A percentile compares a stretch with the other conserved stretches of the same genome.
Evolutionary conservation across 2,113 vertebrate species (phyloP).

Genomic region (Thamnaconus septentrionalis): DNA sequence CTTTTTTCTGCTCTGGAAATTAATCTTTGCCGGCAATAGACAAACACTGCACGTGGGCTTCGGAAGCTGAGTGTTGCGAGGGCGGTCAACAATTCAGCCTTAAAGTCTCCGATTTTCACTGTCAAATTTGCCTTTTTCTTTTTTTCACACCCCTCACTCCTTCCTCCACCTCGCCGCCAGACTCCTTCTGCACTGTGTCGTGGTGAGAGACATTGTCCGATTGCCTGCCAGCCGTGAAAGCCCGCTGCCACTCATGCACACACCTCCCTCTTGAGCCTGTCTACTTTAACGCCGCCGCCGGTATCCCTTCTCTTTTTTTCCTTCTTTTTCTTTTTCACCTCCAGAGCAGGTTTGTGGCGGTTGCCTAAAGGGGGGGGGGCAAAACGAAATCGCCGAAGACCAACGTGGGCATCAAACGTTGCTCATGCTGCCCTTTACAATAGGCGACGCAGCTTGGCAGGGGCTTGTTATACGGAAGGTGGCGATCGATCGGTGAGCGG

Average conservation of each 20-base stretch:
- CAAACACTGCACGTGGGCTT: too few relatives aligned
- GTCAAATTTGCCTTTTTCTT: slow-evolving; percentile 53
- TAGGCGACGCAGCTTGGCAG: slow-evolving; percentile 54
- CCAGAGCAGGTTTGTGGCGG: slow-evolving; percentile 31
- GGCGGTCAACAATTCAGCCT: too few relatives aligned
- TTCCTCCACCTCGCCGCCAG: slow-evolving; percentile 54
- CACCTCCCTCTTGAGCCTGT: slow-evolving; percentile 35
- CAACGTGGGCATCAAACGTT: slow-evolving; percentile 50
- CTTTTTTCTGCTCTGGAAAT: too few relatives aligned
- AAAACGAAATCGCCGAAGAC: slow-evolving; percentile 62
- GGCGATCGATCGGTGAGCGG: slow-evolving; percentile 66
- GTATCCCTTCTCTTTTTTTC: too few relatives aligned
- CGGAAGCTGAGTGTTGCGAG: too few relatives aligned
- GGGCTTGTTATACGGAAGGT: slow-evolving; percentile 69
- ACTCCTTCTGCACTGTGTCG: too few relatives aligned
- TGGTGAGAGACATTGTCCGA: slow-evolving; percentile 45
- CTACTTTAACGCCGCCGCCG: slow-evolving; percentile 18
- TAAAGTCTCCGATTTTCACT: slow-evolving; percentile 44
- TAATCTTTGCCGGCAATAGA: too few relatives aligned
- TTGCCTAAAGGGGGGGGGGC: slow-evolving; percentile 20
- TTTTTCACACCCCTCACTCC: slow-evolving; percentile 35
- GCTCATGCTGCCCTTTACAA: slow-evolving; percentile 64
- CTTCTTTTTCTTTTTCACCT: slow-evolving; percentile 11
- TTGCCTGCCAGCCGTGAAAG: slow-evolving; percentile 28
- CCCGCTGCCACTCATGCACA: slow-evolving; percentile 5